Evolutionary conservation across 2,797 vertebrate species (phyloP).

Genomic region (Acanthurus leucopareius): DNA sequence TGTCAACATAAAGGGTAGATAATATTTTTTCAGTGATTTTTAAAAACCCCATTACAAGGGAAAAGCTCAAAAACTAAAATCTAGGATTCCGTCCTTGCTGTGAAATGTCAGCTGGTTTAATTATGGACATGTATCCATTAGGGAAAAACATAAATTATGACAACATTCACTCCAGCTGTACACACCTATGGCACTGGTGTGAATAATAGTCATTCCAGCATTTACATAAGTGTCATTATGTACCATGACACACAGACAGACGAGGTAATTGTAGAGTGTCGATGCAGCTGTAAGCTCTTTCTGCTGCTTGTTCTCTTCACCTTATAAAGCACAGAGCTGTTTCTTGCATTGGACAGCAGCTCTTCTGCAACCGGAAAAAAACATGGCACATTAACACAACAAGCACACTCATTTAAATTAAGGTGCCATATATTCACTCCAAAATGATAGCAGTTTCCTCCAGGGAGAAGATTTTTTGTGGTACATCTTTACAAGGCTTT

Average conservation of each 20-base stretch:
- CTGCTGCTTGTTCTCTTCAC: conserved; percentile 36
- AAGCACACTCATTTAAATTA: conserved; percentile 24
- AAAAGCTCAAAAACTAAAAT: not conserved
- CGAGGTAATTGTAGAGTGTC: conserved; percentile 43
- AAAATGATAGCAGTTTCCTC: conserved; percentile 16
- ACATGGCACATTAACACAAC: not conserved
- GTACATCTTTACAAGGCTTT: not conserved
- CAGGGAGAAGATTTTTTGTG: not conserved
- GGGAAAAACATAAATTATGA: conserved; percentile 17
- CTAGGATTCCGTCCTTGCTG: not conserved
- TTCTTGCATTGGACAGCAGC: conserved; percentile 22
- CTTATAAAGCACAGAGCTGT: conserved; percentile 38
- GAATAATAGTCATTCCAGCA: conserved; percentile 30
- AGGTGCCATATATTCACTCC: conserved; percentile 1
- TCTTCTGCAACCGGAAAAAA: conserved; percentile 36
- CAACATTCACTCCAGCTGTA: conserved; percentile 3
- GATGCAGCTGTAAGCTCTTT: conserved; percentile 39
- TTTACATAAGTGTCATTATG: conserved; percentile 27
- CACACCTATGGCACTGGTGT: conserved; percentile 6
- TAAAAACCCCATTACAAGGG: not conserved
- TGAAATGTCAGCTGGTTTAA: too few species aligned
- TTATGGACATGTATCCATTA: not conserved
- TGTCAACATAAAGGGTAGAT: not conserved
- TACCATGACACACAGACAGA: conserved; percentile 36
- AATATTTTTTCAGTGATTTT: not conserved